phyloP scores from a whole-genome alignment of 2,113 vertebrate species.

The Urocolius indicus region DNA sequence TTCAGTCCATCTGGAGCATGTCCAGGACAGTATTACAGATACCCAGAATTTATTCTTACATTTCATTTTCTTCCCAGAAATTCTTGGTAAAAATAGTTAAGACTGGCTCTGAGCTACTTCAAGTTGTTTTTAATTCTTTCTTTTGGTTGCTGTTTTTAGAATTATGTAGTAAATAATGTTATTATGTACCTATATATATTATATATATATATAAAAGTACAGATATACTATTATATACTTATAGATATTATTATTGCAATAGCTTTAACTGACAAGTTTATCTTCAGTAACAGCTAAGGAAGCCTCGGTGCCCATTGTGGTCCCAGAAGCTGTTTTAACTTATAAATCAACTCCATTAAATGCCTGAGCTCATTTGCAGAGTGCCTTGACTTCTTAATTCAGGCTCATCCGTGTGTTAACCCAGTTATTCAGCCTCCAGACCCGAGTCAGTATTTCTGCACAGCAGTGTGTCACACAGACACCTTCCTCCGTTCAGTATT shows the following conservation, averaged over 20 bases:
- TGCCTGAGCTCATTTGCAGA: background rate
- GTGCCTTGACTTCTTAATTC: background rate
- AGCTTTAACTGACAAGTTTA: background rate
- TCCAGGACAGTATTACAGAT: background rate
- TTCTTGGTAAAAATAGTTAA: slow-evolving; percentile 22
- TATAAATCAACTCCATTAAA: background rate
- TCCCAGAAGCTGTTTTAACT: background rate
- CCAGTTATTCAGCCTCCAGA: background rate
- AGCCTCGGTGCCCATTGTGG: fast-evolving
- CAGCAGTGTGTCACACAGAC: background rate
- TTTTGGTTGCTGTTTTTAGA: background rate
- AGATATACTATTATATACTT: no score
- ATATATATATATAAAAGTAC: no score
- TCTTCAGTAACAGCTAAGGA: background rate
- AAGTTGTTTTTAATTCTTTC: background rate
- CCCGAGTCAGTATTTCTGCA: background rate
- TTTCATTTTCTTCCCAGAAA: slow-evolving; percentile 21
- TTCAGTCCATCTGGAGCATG: background rate
- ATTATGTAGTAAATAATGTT: background rate
- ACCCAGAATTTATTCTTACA: background rate
- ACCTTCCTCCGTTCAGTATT: background rate
- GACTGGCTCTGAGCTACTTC: background rate
- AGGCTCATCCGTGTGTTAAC: background rate
- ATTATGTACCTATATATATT: background rate
- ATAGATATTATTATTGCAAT: background rate